phyloP scores from a whole-genome alignment of 2,113 vertebrate species.

The Notiomystis cincta region DNA sequence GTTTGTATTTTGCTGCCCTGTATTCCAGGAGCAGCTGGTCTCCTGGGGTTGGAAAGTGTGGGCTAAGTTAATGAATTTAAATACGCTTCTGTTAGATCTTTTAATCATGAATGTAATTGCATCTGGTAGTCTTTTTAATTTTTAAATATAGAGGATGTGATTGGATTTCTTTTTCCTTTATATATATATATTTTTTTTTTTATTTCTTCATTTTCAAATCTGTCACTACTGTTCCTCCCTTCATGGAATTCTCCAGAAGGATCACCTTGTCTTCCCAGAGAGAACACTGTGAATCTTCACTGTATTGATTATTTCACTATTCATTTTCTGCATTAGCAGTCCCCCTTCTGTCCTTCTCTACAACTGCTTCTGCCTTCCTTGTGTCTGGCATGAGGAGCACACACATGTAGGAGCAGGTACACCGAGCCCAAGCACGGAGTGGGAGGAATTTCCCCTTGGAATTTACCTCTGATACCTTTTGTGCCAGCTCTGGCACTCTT shows the following conservation, averaged over 20 bases:
- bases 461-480: not conserved
- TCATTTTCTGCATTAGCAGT: not conserved
- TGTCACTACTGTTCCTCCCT: not conserved
- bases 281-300: not conserved
- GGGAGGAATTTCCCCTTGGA: not conserved
- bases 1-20: conserved; percentile 57
- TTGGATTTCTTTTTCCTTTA: not conserved
- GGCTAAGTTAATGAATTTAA: conserved; percentile 66
- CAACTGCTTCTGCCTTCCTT: not conserved
- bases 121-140: conserved; percentile 53
- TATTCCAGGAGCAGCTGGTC: conserved; percentile 54
- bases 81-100: conserved; percentile 61
- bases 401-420: not conserved
- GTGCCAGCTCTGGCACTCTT: not conserved
- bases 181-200: not conserved
- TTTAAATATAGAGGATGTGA: conserved; percentile 46
- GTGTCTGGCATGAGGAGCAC: not conserved
- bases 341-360: not conserved
- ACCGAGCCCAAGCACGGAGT: not conserved
- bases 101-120: conserved; percentile 62
- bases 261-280: not conserved
- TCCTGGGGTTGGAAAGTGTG: conserved; percentile 48
- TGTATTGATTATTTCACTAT: not conserved
- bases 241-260: not conserved
- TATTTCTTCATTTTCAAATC: not conserved